phyloP scores from a whole-genome alignment of 2,797 vertebrate genomes.

The Cyclopterus lumpus region DNA sequence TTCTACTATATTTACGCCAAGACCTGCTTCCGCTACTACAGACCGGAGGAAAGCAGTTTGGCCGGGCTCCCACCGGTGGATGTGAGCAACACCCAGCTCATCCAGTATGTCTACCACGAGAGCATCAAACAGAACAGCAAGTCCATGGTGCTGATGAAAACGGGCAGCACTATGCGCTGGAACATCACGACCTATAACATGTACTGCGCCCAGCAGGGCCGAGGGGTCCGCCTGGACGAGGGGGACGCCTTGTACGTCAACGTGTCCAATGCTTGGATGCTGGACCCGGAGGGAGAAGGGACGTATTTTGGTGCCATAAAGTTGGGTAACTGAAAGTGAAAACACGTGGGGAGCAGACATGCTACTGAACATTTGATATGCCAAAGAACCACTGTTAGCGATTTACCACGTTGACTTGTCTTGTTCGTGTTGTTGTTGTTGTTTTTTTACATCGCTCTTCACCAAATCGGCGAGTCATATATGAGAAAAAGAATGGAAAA shows the following conservation, averaged over 20 bases:
- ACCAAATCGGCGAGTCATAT: constrained; percentile 41
- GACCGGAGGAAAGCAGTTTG: constrained; percentile 45
- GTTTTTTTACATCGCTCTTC: constrained; percentile 51
- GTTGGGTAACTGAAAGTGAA: constrained; percentile 86
- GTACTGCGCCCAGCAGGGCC: constrained; percentile 94
- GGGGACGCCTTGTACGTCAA: constrained; percentile 91
- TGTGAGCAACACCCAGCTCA: constrained; percentile 88
- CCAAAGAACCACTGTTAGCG: constrained; percentile 85
- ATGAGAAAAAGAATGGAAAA: constrained; percentile 17
- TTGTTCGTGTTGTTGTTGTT: constrained; percentile 21
- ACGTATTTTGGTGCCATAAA: constrained; percentile 97
- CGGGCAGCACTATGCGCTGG: constrained; percentile 93
- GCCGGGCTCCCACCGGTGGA: constrained; percentile 54
- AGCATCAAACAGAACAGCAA: constrained; percentile 86
- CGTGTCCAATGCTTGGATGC: constrained; percentile 90
- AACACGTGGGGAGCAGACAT: constrained; percentile 62
- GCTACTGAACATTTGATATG: constrained; percentile 84
- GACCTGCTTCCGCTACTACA: constrained; percentile 92
- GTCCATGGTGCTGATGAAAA: constrained; percentile 89
- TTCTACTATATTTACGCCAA: constrained; percentile 97
- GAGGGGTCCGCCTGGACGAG: constrained; percentile 87
- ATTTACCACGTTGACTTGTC: constrained; percentile 66
- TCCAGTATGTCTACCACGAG: constrained; percentile 92
- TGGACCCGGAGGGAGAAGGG: constrained; percentile 90
- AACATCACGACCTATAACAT: constrained; percentile 90